These are phyloP conservation scores for Tipula lateralis DNA, from an alignment of 2,888 invertebrate species.

Conservation along the genomic window DNA sequence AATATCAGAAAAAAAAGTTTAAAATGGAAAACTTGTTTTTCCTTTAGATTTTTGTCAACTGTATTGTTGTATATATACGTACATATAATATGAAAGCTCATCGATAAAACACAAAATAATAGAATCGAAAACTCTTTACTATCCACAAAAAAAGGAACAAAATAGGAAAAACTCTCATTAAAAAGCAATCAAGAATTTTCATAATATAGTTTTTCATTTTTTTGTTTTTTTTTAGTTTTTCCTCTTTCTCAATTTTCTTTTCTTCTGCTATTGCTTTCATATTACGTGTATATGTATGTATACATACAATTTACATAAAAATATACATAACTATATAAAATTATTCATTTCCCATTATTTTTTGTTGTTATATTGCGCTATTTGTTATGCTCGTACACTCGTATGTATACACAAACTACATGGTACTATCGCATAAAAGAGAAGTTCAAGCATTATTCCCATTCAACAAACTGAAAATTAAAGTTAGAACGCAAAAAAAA, in stretches of 20 bases:
- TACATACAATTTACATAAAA: background rate
- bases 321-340: background rate
- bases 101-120: background rate
- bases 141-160: background rate
- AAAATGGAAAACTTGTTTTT: background rate
- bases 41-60: background rate
- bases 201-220: background rate
- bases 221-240: background rate
- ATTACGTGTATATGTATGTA: background rate
- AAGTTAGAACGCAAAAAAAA: background rate
- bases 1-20: background rate
- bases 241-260: background rate
- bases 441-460: background rate
- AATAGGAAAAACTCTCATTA: background rate
- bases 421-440: background rate
- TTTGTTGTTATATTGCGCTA: background rate
- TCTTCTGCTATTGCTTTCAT: background rate
- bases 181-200: background rate
- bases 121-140: background rate
- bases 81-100: background rate
- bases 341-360: background rate
- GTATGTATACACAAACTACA: background rate
- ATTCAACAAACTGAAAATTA: background rate
- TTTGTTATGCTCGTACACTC: no score
- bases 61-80: background rate